Evolutionary conservation across 1,140 invertebrate species (phyloP), one percentile per base, ranked within the genome.

Genomic region (Rhyacophila brunnea): DNA sequence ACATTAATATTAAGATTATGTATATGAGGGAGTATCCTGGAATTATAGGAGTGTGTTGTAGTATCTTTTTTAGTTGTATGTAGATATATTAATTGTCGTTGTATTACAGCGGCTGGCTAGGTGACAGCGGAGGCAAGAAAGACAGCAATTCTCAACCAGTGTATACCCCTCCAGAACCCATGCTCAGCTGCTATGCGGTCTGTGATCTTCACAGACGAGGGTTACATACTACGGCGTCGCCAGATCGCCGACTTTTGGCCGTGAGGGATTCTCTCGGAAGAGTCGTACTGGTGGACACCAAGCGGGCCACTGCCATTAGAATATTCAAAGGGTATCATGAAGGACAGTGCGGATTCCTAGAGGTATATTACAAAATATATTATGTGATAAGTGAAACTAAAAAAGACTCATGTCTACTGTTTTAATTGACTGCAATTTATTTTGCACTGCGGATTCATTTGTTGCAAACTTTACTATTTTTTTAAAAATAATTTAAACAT

Each of bases 281-380:
- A 66, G 89, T 98, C 0, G 83, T 88, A 44, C 78, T 98, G 2
- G 71, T 98, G 11, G 93, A 98, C 74, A 85, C 91, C 17, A 82
- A 81, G 34, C 85, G 83, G 68, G 91, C 93, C 6, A 81, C 91
- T 50, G 86, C 89, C 14, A 71, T 96, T 14, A 81, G 93, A 56
- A 88, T 96, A 71, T 96, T 93, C 82, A 97, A 97, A 81, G 95
- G 94, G 7, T 98, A 96, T 71, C 80, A 95, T 55, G 91, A 97
- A 75, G 93, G 95, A 6, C 91, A 97, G 69, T 93, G 90, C 75
- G 89, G 88, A 6, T 98, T 95, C 86, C 78, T 96, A 36, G 86
- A 92, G 77, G 88, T 89, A 32, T 71, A 1, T 57, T 43, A 43
- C 28, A 42, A 42, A 15, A 47, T 51, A 15, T 59, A 54, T 56